Conservation (phyloP, 2,797 vertebrate genomes). For the Menidia menidia region DNA sequence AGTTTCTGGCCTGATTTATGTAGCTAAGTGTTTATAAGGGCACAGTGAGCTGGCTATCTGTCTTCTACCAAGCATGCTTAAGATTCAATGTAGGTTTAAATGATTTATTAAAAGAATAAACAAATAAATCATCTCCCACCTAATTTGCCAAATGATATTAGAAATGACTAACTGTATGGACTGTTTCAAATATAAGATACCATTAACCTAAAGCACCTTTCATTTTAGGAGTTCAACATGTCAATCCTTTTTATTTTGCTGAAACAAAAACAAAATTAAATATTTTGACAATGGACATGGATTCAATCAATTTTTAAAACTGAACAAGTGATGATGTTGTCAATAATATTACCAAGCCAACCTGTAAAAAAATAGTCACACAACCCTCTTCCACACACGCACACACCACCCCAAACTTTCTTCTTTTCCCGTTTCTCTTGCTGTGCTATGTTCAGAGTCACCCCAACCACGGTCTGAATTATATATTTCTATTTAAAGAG, state of each 20-base stretch:
- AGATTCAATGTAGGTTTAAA: conserved; percentile 83
- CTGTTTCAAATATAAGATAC: conserved; percentile 82
- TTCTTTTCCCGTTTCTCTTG: conserved; percentile 30
- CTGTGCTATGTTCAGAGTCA: conserved; percentile 64
- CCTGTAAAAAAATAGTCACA: conserved; percentile 37
- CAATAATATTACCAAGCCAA: conserved; percentile 66
- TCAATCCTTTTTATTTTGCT: conserved; percentile 83
- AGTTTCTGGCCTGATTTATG: conserved; percentile 88
- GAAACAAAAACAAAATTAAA: conserved; percentile 86
- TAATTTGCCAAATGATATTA: conserved; percentile 89
- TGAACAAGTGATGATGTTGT: conserved; percentile 71
- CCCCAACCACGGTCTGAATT: conserved; percentile 64
- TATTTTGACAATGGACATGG: conserved; percentile 80
- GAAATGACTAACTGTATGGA: conserved; percentile 86
- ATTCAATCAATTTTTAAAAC: conserved; percentile 75
- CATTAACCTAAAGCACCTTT: conserved; percentile 85
- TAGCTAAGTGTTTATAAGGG: conserved; percentile 83
- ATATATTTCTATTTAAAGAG: conserved; percentile 79
- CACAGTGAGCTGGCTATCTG: conserved; percentile 75
- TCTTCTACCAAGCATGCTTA: conserved; percentile 78
- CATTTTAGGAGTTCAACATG: conserved; percentile 78
- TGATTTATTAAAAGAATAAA: conserved; percentile 88
- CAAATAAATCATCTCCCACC: conserved; percentile 85
- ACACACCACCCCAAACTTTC: conserved; percentile 55
- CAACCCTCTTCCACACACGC: not conserved